These are phyloP conservation scores for Macrotrachela quadricornifera DNA, from an alignment of 1,140 invertebrate species.

Conservation along the genomic window DNA sequence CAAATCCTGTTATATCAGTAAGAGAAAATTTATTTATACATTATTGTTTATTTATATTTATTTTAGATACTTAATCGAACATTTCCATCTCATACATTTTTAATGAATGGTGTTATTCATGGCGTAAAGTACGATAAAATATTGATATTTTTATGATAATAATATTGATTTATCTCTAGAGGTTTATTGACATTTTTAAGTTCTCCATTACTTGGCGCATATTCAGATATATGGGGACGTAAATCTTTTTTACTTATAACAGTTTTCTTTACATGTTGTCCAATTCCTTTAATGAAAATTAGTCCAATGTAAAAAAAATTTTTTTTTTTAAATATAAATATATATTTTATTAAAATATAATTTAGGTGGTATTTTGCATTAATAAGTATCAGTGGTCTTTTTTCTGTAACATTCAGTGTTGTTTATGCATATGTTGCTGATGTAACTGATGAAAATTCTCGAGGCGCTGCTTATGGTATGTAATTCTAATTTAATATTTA, in stretches of 20 bases:
- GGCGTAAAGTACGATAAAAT: constrained; percentile 51
- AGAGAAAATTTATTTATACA: constrained; percentile 16
- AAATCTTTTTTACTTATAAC: constrained; percentile 94
- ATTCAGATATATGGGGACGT: constrained; percentile 90
- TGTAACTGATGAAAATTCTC: constrained; percentile 86
- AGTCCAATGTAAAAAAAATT: constrained; percentile 69
- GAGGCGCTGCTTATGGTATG: constrained; percentile 82
- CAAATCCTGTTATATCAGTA: constrained; percentile 88
- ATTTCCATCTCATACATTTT: constrained; percentile 92
- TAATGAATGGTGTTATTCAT: constrained; percentile 98
- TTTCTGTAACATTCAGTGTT: constrained; percentile 86
- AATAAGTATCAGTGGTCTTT: constrained; percentile 92
- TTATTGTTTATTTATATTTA: constrained; percentile 7
- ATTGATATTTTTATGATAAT: not conserved
- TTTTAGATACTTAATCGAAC: constrained; percentile 69
- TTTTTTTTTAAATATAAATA: too few species aligned
- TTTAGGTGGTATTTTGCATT: constrained; percentile 84
- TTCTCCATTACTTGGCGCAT: constrained; percentile 80
- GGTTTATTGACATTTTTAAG: constrained; percentile 87
- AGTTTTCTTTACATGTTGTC: constrained; percentile 94
- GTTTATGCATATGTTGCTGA: constrained; percentile 98
- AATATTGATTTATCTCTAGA: constrained; percentile 32
- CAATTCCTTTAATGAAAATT: constrained; percentile 92
- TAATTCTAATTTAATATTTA: constrained; percentile 34
- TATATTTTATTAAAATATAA: too few species aligned